These are phyloP conservation scores for Pemphigus obesinymphae DNA, from an alignment of 1,140 invertebrate species.

Conservation along the genomic window DNA sequence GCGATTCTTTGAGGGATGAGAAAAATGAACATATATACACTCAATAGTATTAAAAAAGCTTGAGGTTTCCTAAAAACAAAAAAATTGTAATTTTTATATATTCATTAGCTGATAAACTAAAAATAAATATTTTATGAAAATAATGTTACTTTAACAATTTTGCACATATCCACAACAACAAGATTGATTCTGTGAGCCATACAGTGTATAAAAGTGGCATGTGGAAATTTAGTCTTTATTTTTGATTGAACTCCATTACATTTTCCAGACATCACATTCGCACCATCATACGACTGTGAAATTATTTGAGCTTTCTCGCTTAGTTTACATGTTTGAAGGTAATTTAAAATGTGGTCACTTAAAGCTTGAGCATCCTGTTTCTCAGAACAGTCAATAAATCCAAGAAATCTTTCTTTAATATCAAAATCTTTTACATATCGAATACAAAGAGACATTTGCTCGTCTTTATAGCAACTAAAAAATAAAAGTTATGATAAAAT, in stretches of 20 bases:
- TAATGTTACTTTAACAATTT: not conserved
- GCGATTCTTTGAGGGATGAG: not conserved
- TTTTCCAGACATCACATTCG: too few relatives aligned
- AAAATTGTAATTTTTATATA: not conserved
- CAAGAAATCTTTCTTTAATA: too few relatives aligned
- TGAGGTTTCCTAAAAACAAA: not conserved
- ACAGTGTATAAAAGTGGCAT: not conserved
- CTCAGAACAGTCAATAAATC: too few relatives aligned
- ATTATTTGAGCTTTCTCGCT: slow-evolving; percentile 6
- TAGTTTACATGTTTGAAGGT: not conserved
- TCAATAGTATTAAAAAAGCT: slow-evolving; percentile 8
- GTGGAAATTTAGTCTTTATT: not conserved
- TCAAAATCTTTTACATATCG: slow-evolving; percentile 16
- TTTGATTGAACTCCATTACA: slow-evolving; percentile 3
- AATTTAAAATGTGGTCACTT: not conserved
- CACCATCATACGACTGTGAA: too few relatives aligned
- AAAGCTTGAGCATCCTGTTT: slow-evolving; percentile 11
- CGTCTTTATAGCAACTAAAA: slow-evolving; percentile 7
- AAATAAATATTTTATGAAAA: not conserved
- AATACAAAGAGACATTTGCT: not conserved
- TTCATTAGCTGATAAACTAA: not conserved
- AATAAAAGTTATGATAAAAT: not conserved
- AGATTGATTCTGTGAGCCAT: not conserved
- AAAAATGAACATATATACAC: too few relatives aligned
- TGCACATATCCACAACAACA: not conserved